phyloP scores from a whole-genome alignment of 2,113 vertebrate genomes.

The Setophaga petechia region DNA sequence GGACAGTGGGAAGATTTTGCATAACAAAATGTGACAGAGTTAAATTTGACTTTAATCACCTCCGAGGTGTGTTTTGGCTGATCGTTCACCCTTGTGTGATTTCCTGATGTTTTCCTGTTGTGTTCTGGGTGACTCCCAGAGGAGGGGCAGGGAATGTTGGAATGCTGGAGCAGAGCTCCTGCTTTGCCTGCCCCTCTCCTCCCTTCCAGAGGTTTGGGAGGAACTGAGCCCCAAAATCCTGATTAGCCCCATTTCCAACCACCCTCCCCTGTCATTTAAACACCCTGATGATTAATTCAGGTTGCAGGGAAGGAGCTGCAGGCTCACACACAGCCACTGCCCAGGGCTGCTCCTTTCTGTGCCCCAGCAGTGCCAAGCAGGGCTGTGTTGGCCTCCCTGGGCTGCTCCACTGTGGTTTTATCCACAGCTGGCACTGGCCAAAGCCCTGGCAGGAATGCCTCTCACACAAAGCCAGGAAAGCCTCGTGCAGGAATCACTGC shows the following conservation, averaged over 20 bases:
- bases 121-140: background rate
- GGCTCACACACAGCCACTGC: background rate
- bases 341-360: background rate
- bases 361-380: background rate
- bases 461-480: background rate
- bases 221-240: background rate
- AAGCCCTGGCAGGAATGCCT: constrained; percentile 23
- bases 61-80: background rate
- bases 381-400: background rate
- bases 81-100: rapidly evolving
- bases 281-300: background rate
- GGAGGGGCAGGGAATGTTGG: background rate
- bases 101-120: background rate
- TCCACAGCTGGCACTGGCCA: background rate
- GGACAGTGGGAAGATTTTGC: background rate
- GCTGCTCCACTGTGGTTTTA: background rate
- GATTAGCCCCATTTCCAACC: background rate
- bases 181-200: background rate
- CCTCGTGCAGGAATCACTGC: background rate
- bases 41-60: background rate
- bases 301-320: background rate
- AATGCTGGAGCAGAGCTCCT: background rate
- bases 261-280: background rate
- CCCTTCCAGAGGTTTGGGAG: background rate
- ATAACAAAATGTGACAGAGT: background rate